Evolutionary conservation across 2,888 invertebrate genomes (phyloP).

Genomic region (Chrysotoxum bicinctum): DNA sequence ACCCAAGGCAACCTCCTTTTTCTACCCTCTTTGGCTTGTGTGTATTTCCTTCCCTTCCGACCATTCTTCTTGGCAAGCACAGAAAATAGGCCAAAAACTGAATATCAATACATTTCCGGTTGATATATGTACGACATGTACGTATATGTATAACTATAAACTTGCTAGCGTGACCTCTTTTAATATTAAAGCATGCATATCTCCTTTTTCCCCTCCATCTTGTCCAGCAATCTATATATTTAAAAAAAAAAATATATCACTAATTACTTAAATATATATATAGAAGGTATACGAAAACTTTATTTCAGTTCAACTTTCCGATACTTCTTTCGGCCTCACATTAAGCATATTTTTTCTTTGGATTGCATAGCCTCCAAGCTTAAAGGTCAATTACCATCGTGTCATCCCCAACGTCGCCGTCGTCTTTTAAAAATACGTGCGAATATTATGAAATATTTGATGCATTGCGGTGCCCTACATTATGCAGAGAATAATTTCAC

Average conservation of each 20-base stretch:
- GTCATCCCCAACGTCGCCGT: not conserved
- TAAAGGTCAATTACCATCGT: constrained; percentile 24
- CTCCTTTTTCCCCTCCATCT: not conserved
- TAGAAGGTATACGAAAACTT: too few relatives aligned
- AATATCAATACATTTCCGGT: constrained; percentile 42
- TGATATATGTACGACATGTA: too few relatives aligned
- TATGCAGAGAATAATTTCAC: constrained; percentile 38
- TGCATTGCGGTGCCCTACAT: constrained; percentile 67
- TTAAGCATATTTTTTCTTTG: not conserved
- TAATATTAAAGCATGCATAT: constrained; percentile 19
- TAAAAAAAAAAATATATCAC: not conserved
- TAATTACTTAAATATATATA: constrained; percentile 32
- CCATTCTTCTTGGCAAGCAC: not conserved
- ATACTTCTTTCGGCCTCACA: not conserved
- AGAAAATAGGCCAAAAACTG: constrained; percentile 41
- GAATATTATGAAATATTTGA: constrained; percentile 60
- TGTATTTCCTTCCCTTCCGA: not conserved
- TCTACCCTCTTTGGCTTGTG: not conserved
- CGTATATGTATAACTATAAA: too few relatives aligned
- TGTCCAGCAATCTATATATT: not conserved
- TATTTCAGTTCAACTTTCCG: not conserved
- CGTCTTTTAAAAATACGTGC: constrained; percentile 27
- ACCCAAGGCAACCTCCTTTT: not conserved
- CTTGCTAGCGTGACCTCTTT: constrained; percentile 45
- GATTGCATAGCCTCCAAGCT: not conserved